Conservation (phyloP, 1,140 invertebrate species). For the Elysia chlorotica region DNA sequence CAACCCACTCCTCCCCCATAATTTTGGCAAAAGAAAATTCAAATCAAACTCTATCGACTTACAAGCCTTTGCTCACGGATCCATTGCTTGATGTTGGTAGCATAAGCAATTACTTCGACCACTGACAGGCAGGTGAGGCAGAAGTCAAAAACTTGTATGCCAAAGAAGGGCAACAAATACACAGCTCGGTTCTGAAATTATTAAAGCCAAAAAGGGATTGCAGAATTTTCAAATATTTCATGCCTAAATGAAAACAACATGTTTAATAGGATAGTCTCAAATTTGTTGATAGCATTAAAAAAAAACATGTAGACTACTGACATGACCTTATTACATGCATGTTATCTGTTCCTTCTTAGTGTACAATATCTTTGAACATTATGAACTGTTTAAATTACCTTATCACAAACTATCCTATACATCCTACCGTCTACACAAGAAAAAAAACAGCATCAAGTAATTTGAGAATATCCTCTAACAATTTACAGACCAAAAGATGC, state of each 20-base stretch:
- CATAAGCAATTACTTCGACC: conserved; percentile 82
- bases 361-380: not conserved
- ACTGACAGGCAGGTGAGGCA: conserved; percentile 79
- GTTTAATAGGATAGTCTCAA: not conserved
- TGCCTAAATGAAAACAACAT: not conserved
- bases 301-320: too few relatives aligned
- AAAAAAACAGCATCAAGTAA: too few relatives aligned
- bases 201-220: conserved; percentile 8
- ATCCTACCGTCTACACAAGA: too few relatives aligned
- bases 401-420: too few relatives aligned
- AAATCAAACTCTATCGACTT: conserved; percentile 6
- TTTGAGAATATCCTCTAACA: too few relatives aligned
- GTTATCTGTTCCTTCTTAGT: not conserved
- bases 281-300: too few relatives aligned
- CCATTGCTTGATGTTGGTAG: conserved; percentile 75
- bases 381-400: too few relatives aligned
- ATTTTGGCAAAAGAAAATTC: too few relatives aligned
- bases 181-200: conserved; percentile 73
- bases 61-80: conserved; percentile 69
- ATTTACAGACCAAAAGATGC: too few relatives aligned
- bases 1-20: too few relatives aligned
- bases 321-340: too few relatives aligned
- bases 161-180: conserved; percentile 86
- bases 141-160: conserved; percentile 86
- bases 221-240: not conserved